Evolutionary conservation across 2,113 vertebrate genomes (phyloP), one percentile per base, ranked within the genome.

Genomic region (Trinectes maculatus): DNA sequence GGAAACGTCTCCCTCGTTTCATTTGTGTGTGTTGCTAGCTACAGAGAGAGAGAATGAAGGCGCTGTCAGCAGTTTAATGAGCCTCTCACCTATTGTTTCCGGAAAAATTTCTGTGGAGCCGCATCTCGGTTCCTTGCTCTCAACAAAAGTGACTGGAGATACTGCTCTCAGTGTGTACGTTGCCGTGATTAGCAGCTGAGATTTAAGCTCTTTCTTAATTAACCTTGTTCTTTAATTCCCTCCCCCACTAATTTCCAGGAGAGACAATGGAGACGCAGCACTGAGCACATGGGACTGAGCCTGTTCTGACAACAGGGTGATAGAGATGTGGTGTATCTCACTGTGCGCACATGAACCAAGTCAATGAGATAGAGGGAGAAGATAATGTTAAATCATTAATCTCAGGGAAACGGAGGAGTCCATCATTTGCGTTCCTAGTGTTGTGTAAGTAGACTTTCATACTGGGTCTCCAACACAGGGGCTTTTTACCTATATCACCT

Each of bases 181-280:
- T 58, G 40, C 61, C 47, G 65, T 73, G 85, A 91, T 91, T 84
- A 91, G 77, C 71, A 76, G 73, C 79, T 71, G 83, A 77, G 85
- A 88, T 86, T 91, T 85, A 88, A 90, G 84, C 84, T 84, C 73
- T 78, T 87, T 86, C 65, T 86, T 92, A 92, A 92, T 92, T 91
- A 92, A 92, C 89, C 89, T 86, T 86, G 52, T 73, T 87, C 80
- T 83, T 72, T 82, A 85, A 84, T 85, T 85, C 68, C 71, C 62
- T 80, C 44, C 42, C 48, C 67, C 46, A 46, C 82, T 88, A 54
- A 87, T 89, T 90, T 89, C 71, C 59, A 74, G 54, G 37, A 66
- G 83, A 84, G 74, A 91, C 85, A 88, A 89, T 80, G 69, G 51
- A 66, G 64, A 80, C 60, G 24, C 55, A 46, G 56, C 51, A 48